Conservation (phyloP, 2,797 vertebrate species). For the Rhinogobio ventralis region DNA sequence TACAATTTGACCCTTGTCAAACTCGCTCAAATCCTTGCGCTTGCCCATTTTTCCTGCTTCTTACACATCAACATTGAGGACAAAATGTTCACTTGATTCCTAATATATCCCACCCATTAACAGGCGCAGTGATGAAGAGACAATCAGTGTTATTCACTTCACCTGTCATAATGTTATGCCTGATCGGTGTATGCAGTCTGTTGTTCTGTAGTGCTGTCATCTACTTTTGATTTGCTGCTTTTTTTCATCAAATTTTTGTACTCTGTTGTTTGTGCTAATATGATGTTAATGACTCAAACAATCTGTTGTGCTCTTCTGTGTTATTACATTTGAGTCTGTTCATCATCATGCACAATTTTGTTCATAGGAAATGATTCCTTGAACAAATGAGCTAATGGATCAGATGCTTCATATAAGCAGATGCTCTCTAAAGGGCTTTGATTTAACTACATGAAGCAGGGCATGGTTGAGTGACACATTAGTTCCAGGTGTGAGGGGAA, state of each 20-base stretch:
- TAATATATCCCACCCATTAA: too few relatives aligned
- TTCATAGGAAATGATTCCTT: constrained; percentile 4
- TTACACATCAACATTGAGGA: too few relatives aligned
- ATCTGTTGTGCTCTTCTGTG: neutral
- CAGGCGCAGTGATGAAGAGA: too few relatives aligned
- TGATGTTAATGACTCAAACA: constrained; percentile 16
- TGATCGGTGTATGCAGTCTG: too few relatives aligned
- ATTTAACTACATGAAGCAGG: constrained; percentile 2
- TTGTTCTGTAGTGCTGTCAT: neutral
- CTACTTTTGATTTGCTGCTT: neutral
- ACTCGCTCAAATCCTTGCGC: too few relatives aligned
- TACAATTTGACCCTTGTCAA: too few relatives aligned
- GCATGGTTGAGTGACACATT: constrained; percentile 10
- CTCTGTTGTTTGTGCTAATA: neutral
- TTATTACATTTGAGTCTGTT: neutral
- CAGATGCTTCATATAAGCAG: constrained; percentile 27
- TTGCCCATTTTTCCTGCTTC: too few relatives aligned
- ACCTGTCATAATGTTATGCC: too few relatives aligned
- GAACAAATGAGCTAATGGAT: constrained; percentile 39
- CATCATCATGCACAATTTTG: neutral
- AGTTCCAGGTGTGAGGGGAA: constrained; percentile 41
- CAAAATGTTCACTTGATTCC: too few relatives aligned
- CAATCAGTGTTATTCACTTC: too few relatives aligned
- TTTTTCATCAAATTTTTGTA: neutral
- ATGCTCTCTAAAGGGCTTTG: constrained; percentile 15